Evolutionary conservation across 2,888 invertebrate genomes (phyloP).

Genomic region (Lepidochitona cinerea): DNA sequence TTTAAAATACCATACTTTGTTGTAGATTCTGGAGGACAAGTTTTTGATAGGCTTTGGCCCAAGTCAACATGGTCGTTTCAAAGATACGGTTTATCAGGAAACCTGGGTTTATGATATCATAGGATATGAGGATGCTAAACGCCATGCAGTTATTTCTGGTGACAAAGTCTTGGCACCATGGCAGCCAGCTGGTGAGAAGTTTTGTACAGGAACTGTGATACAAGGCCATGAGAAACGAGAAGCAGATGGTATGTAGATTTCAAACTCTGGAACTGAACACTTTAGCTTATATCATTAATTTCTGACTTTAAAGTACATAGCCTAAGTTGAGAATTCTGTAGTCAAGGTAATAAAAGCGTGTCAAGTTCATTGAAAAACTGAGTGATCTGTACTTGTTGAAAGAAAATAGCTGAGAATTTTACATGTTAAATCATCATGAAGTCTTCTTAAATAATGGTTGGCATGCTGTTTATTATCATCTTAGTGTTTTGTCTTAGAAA

Average conservation of each 20-base stretch:
- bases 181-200: constrained; percentile 65
- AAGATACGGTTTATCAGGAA: constrained; percentile 67
- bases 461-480: no score
- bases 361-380: no score
- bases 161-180: constrained; percentile 67
- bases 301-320: no score
- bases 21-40: constrained; percentile 59
- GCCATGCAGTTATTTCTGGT: constrained; percentile 63
- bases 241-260: constrained; percentile 52
- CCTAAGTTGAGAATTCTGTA: no score
- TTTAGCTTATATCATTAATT: no score
- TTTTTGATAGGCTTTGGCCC: constrained; percentile 69
- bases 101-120: constrained; percentile 68
- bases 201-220: constrained; percentile 64
- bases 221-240: constrained; percentile 64
- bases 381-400: no score
- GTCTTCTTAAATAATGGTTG: no score
- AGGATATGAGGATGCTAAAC: constrained; percentile 62
- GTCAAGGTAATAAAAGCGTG: no score
- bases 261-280: no score
- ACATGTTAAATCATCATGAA: no score
- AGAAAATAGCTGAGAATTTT: no score
- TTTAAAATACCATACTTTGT: background rate
- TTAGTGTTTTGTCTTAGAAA: no score
- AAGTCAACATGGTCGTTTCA: constrained; percentile 63